Base-by-base conservation (phyloP, 2,113 vertebrate species). In the Protobothrops mucrosquamatus region DNA sequence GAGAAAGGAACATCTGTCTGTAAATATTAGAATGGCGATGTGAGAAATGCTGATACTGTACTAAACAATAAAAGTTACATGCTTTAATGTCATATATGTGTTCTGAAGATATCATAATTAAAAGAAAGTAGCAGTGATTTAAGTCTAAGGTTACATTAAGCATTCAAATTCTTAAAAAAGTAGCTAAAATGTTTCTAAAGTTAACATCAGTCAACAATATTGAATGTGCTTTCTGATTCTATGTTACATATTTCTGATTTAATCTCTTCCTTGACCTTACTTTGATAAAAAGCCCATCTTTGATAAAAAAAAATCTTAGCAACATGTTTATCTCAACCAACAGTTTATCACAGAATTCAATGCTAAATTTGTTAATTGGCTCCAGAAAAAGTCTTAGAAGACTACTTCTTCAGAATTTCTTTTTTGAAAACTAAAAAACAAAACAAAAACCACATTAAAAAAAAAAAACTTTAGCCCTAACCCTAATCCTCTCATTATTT, bases 1-100 rank as follows among this genome's bases (percentile, higher is more conserved):
- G 61, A 88, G 61, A 88, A 93, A 59, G 29, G 86, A 91, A 93
- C 59, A 91, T 93, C 52, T 91, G 86, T 86, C 87, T 88, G 51
- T 15, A n/a, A 92, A 52, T 94, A 26, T 10, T 64, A 29, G 18
- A 85, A 64, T 85, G 85, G 93, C 12, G 7, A 15, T 81, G 6
- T 74, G 46, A 15, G 4, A 91, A 85, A 29, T 81, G 34, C 34
- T 92, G 69, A 64, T 59, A 94, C 51, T 90, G 55, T 52, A 93
- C 18, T 10, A 88, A 89, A 89, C 93, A 86, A 89, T 89, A 91
- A 85, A 34, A n/a, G 34, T 12, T 89, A 91, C 86, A 93, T 90
- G 51, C n/a, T 88, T 23, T 87, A 57, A 59, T 92, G 12, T 39
- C 93, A 57, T 88, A 5, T 20, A 92, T 86, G 34, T 3, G 0